A percentile compares a stretch with the other conserved stretches of the same genome.
phyloP scores from a whole-genome alignment of 2,113 vertebrate species.

The Caracal caracal region DNA sequence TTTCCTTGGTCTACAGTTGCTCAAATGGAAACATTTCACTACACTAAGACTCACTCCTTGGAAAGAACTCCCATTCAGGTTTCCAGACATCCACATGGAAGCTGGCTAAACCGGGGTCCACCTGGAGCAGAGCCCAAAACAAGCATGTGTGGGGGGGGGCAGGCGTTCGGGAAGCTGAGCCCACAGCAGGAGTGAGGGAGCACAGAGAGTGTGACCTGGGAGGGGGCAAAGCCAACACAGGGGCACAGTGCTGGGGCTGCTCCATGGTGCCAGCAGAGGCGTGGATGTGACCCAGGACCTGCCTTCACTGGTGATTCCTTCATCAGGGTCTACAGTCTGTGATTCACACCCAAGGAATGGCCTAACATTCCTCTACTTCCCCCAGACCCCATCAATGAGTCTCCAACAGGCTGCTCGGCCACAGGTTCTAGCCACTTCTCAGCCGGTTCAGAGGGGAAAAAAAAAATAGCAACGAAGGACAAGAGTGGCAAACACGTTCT shows the following conservation, averaged over 20 bases:
- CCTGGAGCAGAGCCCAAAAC: neutral
- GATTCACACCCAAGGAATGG: neutral
- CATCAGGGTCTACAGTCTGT: neutral
- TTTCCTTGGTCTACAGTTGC: neutral
- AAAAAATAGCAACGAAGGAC: neutral
- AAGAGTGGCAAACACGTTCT: neutral
- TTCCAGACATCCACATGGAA: neutral
- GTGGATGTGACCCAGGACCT: neutral
- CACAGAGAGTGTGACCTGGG: neutral
- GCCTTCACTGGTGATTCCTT: neutral
- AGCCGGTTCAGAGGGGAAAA: too few species aligned
- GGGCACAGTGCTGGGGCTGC: fast-evolving
- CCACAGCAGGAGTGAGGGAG: neutral
- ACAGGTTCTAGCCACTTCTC: neutral
- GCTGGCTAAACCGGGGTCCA: neutral
- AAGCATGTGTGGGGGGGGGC: neutral
- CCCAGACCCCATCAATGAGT: neutral
- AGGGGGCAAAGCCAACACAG: neutral
- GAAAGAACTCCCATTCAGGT: neutral
- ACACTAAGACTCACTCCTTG: neutral
- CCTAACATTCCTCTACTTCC: neutral
- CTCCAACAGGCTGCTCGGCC: neutral
- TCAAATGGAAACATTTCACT: neutral
- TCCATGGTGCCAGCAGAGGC: neutral
- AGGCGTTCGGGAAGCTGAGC: neutral